Evolutionary conservation across 2,113 vertebrate genomes (phyloP).

Genomic region (Pseudorectes ferrugineus): DNA sequence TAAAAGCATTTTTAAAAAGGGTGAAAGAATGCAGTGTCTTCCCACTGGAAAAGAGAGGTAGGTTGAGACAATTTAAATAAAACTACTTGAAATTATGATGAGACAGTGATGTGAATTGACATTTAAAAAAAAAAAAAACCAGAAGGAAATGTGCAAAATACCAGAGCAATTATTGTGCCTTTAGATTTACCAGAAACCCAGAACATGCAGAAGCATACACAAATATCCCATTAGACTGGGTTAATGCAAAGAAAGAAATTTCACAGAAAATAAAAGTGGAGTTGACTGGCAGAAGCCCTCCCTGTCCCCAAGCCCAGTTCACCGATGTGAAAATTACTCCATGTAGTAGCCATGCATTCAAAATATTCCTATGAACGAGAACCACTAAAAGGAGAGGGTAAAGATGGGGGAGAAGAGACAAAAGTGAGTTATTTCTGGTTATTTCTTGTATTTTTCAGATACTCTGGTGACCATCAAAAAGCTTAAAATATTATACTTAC

Average conservation of each 20-base stretch:
- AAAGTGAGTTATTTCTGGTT: not conserved
- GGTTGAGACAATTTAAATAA: not conserved
- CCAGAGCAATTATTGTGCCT: not conserved
- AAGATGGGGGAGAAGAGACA: not conserved
- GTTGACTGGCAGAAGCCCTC: not conserved
- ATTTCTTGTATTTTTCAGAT: not conserved
- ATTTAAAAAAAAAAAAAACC: not conserved
- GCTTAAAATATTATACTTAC: slow-evolving; percentile 72
- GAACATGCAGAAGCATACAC: not conserved
- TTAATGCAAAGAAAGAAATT: not conserved
- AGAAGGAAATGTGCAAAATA: not conserved
- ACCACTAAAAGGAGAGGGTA: not conserved
- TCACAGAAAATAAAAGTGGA: not conserved
- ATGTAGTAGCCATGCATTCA: not conserved
- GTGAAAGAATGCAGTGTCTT: not conserved
- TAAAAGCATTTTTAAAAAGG: not conserved
- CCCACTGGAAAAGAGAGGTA: not conserved
- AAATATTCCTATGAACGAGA: not conserved
- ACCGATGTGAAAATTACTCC: not conserved
- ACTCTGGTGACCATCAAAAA: not conserved
- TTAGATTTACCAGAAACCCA: not conserved
- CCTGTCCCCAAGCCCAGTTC: not conserved
- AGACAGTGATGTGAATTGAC: not conserved
- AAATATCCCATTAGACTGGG: not conserved
- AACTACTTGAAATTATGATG: not conserved